phyloP scores from a whole-genome alignment of 2,797 vertebrate genomes.

The Avahi laniger region DNA sequence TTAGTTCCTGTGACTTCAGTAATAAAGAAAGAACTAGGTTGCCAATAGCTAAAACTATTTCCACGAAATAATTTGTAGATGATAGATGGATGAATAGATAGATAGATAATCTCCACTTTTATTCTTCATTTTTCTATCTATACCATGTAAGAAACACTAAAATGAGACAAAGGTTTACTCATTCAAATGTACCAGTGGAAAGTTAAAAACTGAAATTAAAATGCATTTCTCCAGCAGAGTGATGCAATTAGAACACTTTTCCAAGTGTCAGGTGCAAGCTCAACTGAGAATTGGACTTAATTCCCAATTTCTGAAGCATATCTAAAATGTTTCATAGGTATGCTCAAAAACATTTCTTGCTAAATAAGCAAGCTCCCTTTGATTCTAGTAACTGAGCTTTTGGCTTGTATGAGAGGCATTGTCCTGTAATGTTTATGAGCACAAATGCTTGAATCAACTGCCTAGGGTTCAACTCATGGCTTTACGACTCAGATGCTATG shows the following conservation, averaged over 20 bases:
- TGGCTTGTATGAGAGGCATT: neutral
- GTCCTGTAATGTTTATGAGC: neutral
- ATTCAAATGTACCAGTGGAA: neutral
- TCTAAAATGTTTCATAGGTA: neutral
- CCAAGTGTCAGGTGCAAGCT: neutral
- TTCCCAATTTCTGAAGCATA: neutral
- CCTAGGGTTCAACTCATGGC: neutral
- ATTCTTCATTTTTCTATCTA: neutral
- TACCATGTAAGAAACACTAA: neutral
- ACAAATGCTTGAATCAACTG: neutral
- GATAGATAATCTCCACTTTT: neutral
- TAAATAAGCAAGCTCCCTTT: neutral
- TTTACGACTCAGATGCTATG: neutral
- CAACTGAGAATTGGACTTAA: neutral
- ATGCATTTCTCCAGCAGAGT: neutral
- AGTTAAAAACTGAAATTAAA: conserved; percentile 11
- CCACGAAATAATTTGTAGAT: neutral
- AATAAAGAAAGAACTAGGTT: conserved; percentile 1
- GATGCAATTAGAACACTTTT: neutral
- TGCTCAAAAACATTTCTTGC: neutral
- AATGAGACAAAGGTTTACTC: neutral
- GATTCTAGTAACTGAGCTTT: neutral
- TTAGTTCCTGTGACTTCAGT: neutral
- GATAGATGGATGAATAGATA: neutral
- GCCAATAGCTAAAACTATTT: neutral